These are phyloP conservation scores for Silurus meridionalis DNA, from an alignment of 2,113 vertebrate species.

Conservation along the genomic window DNA sequence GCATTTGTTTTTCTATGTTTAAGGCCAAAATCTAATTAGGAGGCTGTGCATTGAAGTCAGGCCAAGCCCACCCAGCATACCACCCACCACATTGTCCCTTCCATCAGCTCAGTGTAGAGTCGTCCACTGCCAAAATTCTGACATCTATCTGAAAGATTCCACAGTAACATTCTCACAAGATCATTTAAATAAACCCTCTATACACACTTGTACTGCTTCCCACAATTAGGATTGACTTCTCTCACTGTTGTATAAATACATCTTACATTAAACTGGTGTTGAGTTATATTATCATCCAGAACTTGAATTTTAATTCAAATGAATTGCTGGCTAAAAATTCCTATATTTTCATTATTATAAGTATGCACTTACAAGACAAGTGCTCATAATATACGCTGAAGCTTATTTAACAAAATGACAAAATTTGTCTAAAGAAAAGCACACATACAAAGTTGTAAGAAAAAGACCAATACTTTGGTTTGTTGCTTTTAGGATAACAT, in stretches of 20 bases:
- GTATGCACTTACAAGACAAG: not conserved
- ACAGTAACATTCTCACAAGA: conserved; percentile 28
- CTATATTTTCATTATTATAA: not conserved
- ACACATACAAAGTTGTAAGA: not conserved
- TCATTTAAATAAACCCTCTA: not conserved
- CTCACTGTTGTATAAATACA: not conserved
- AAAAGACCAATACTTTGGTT: not conserved
- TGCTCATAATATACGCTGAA: not conserved
- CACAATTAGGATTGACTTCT: not conserved
- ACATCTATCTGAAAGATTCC: conserved; percentile 52
- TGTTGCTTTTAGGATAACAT: not conserved
- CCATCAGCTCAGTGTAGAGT: conserved; percentile 26
- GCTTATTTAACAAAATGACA: not conserved
- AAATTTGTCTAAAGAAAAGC: not conserved
- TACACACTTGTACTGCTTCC: not conserved
- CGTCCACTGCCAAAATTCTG: conserved; percentile 40
- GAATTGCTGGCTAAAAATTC: not conserved
- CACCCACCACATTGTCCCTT: conserved; percentile 47
- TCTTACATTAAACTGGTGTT: not conserved
- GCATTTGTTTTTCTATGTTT: not conserved
- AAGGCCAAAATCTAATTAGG: conserved; percentile 12
- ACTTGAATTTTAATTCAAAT: not conserved
- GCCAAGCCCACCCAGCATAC: conserved; percentile 54
- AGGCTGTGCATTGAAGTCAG: conserved; percentile 27
- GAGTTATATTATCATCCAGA: not conserved